Percentiles rank a stretch among this genome's conserved stretches.
phyloP scores from a whole-genome alignment of 2,888 invertebrate species.

The Nycteola revayana region DNA sequence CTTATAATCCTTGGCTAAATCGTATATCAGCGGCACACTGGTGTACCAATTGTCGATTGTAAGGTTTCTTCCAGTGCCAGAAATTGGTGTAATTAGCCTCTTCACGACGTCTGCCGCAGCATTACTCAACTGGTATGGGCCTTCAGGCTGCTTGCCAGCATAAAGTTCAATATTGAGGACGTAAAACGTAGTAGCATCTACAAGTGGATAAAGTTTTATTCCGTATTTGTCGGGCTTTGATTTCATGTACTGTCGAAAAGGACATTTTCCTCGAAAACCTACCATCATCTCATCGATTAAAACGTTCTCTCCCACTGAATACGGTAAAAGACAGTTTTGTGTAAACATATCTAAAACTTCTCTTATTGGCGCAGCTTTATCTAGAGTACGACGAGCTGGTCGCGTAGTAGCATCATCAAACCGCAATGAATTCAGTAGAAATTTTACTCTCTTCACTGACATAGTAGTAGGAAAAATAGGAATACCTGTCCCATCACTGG shows the following conservation, averaged over 20 bases:
- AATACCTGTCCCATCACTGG: constrained; percentile 25
- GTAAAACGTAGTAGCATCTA: constrained; percentile 29
- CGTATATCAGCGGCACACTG: constrained; percentile 27
- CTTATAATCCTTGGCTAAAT: constrained; percentile 25
- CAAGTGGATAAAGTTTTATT: constrained; percentile 20
- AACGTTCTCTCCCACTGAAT: constrained; percentile 13
- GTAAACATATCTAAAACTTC: constrained; percentile 25
- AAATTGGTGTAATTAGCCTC: no score
- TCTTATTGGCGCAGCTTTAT: constrained; percentile 31
- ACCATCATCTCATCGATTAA: constrained; percentile 29
- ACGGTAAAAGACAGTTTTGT: constrained; percentile 18
- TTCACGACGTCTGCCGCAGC: no score
- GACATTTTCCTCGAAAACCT: constrained; percentile 28
- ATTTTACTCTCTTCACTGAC: constrained; percentile 6
- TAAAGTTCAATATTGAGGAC: constrained; percentile 27
- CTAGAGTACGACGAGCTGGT: constrained; percentile 17
- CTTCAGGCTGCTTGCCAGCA: constrained; percentile 2
- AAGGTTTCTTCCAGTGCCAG: no score
- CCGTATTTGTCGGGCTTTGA: constrained; percentile 17
- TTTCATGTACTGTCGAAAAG: constrained; percentile 12
- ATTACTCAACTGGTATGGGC: no score
- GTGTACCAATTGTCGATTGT: constrained; percentile 34
- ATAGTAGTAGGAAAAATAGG: constrained; percentile 18
- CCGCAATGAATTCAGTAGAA: constrained; percentile 7
- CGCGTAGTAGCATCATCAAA: constrained; percentile 22